Conservation (phyloP, 2,113 vertebrate species). For the Cheilinus undulatus region DNA sequence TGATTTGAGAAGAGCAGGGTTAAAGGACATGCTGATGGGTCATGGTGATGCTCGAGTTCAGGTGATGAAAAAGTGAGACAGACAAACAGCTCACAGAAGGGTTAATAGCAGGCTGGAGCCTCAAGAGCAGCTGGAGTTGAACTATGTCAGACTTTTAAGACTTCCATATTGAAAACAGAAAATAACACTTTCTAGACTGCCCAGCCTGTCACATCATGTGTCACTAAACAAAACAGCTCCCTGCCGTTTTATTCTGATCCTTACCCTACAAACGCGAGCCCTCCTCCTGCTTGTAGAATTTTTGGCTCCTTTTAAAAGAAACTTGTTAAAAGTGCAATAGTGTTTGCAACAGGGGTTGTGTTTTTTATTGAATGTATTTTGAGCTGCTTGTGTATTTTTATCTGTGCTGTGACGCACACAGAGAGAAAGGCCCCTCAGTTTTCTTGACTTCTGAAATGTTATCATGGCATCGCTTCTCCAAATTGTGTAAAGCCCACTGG, state of each 20-base stretch:
- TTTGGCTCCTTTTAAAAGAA: slow-evolving; percentile 32
- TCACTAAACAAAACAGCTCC: background rate
- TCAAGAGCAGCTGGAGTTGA: background rate
- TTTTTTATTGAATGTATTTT: slow-evolving; percentile 32
- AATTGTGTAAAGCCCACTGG: slow-evolving; percentile 31
- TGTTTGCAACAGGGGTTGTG: slow-evolving; percentile 14
- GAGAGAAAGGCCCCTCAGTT: slow-evolving; percentile 59
- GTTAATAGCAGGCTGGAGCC: background rate
- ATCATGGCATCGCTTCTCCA: slow-evolving; percentile 29
- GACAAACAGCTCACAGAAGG: background rate
- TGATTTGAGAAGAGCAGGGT: background rate
- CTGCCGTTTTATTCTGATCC: slow-evolving; percentile 2
- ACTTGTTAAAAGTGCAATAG: slow-evolving; percentile 25
- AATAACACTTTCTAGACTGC: background rate
- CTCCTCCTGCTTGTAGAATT: background rate
- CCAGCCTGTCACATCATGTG: background rate
- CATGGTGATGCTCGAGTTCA: background rate
- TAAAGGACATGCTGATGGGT: slow-evolving; percentile 22
- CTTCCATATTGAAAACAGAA: background rate
- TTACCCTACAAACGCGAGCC: background rate
- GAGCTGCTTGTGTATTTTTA: slow-evolving; percentile 40
- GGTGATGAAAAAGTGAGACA: background rate
- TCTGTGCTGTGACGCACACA: slow-evolving; percentile 48
- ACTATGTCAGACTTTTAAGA: background rate
- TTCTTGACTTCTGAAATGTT: slow-evolving; percentile 43